phyloP scores from a whole-genome alignment of 53 echinoderm and acorn worm species.

The Mesocentrotus franciscanus region DNA sequence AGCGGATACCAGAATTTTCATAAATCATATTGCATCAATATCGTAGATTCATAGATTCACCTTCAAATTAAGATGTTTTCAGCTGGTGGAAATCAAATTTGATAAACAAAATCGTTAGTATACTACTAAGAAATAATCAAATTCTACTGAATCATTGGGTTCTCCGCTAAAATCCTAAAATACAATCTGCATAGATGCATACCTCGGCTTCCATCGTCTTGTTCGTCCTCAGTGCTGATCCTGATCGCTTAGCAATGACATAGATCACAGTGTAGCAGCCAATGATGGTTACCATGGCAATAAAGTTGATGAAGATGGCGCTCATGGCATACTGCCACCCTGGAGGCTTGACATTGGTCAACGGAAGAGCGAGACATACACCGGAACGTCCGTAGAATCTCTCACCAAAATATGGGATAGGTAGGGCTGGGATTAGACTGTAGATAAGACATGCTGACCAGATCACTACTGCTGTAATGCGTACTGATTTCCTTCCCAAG shows the following conservation, averaged over 20 bases:
- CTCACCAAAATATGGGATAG: slow-evolving; percentile 80
- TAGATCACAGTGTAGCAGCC: slow-evolving; percentile 84
- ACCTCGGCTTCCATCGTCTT: slow-evolving; percentile 72
- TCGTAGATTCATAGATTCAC: background rate
- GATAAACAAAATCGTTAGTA: too few relatives aligned
- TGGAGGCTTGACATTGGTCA: slow-evolving; percentile 72
- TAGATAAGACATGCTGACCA: slow-evolving; percentile 75
- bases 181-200: background rate
- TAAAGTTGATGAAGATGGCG: slow-evolving; percentile 84
- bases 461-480: slow-evolving; percentile 58
- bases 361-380: slow-evolving; percentile 89
- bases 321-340: slow-evolving; percentile 91
- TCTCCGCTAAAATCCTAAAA: background rate
- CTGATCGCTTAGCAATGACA: too few relatives aligned
- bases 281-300: slow-evolving; percentile 75
- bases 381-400: slow-evolving; percentile 89
- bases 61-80: background rate
- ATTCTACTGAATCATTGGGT: background rate
- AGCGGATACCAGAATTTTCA: background rate
- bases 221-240: slow-evolving; percentile 71
- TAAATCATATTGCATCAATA: background rate
- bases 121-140: too few relatives aligned
- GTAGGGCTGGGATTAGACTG: slow-evolving; percentile 75
- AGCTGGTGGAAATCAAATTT: background rate
- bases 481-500: slow-evolving; percentile 71